phyloP scores from a whole-genome alignment of 2,888 invertebrate genomes.

The Pristionchus exspectatus region DNA sequence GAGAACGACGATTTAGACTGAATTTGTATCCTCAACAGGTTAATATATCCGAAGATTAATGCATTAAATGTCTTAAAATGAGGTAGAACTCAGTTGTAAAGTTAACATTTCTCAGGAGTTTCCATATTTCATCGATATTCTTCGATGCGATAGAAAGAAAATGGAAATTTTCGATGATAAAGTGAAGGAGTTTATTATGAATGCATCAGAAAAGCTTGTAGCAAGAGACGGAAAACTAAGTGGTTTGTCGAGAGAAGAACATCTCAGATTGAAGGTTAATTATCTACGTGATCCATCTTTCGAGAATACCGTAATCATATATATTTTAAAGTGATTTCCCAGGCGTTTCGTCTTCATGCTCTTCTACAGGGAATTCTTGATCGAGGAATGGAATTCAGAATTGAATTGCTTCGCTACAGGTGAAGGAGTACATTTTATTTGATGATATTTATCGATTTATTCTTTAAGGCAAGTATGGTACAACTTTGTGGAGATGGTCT shows the following conservation, averaged over 20 bases:
- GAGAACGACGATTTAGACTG: not conserved
- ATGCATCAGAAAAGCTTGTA: not conserved
- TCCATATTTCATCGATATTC: not conserved
- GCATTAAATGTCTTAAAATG: too few relatives aligned
- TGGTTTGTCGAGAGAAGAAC: not conserved
- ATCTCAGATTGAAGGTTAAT: not conserved
- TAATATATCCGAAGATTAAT: too few relatives aligned
- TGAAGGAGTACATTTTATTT: not conserved
- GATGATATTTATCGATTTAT: not conserved
- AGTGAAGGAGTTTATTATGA: not conserved
- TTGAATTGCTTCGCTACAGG: not conserved
- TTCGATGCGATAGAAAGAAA: not conserved
- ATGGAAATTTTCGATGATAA: not conserved
- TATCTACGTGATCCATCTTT: not conserved
- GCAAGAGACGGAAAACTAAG: not conserved
- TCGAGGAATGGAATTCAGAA: not conserved
- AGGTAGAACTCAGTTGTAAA: not conserved
- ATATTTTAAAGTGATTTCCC: not conserved
- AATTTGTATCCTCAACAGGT: not conserved
- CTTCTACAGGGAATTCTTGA: not conserved
- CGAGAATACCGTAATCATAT: not conserved
- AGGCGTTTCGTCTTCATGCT: not conserved
- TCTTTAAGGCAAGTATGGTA: not conserved
- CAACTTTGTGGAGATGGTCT: not conserved
- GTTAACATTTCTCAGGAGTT: not conserved